Evolutionary conservation across 2,113 vertebrate species (phyloP).

Genomic region (Solenodon paradoxus): DNA sequence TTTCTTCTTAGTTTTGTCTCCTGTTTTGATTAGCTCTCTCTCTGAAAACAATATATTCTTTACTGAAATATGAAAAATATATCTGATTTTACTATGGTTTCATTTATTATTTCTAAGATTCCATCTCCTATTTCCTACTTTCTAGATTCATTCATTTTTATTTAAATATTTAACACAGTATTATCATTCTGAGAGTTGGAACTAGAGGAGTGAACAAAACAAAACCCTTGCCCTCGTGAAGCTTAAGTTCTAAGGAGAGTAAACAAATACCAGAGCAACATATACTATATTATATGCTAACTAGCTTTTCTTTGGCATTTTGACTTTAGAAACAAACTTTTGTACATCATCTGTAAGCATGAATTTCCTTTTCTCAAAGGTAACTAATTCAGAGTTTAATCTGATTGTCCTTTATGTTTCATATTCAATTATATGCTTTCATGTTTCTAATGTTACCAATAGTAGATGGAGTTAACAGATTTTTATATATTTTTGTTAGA

Average conservation of each 20-base stretch:
- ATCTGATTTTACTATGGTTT: neutral
- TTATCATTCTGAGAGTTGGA: neutral
- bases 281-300: neutral
- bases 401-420: neutral
- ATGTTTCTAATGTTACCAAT: neutral
- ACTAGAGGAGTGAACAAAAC: neutral
- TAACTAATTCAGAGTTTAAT: neutral
- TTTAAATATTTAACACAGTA: neutral
- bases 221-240: neutral
- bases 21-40: neutral
- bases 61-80: neutral
- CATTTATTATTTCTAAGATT: neutral
- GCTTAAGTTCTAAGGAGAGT: neutral
- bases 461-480: neutral
- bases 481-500: neutral
- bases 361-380: neutral
- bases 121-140: neutral
- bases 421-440: neutral
- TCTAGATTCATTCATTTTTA: neutral
- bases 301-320: neutral
- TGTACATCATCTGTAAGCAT: neutral
- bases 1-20: neutral
- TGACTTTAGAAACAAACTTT: neutral
- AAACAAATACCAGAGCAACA: neutral
- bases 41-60: neutral